Evolutionary conservation across 2,888 invertebrate genomes (phyloP).

Genomic region (Smittia aterrima): DNA sequence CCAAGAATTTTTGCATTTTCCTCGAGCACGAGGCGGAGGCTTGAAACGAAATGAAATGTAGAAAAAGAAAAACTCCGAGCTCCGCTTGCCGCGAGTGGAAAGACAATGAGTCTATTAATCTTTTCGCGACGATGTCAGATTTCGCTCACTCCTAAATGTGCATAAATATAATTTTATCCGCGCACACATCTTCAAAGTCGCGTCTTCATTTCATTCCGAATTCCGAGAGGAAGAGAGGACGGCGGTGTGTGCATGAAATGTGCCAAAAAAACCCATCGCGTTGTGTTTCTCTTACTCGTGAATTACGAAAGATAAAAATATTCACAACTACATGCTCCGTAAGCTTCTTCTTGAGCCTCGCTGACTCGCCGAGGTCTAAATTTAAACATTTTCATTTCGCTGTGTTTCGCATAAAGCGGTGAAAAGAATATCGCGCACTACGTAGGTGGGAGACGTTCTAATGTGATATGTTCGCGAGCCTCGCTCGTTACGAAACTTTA

Average conservation of each 20-base stretch:
- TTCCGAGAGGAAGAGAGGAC: not conserved
- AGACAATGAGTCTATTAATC: constrained; percentile 40
- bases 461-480: constrained; percentile 16
- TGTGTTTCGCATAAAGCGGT: constrained; percentile 26
- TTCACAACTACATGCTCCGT: constrained; percentile 15
- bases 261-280: not conserved
- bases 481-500: not conserved
- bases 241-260: not conserved
- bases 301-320: constrained; percentile 35
- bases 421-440: constrained; percentile 19
- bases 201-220: not conserved
- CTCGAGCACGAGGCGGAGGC: not conserved
- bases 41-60: not conserved
- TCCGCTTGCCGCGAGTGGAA: constrained; percentile 12
- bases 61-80: not conserved
- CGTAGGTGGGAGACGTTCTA: constrained; percentile 36
- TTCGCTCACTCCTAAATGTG: constrained; percentile 21
- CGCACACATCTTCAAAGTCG: not conserved
- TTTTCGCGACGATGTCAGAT: constrained; percentile 39
- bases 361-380: constrained; percentile 40
- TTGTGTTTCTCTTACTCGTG: not conserved
- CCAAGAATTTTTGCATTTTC: not conserved
- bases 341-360: not conserved
- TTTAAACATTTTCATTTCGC: constrained; percentile 41
- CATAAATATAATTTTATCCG: constrained; percentile 15